Evolutionary conservation across 2,888 invertebrate species (phyloP).

Genomic region (Apamea epomidion): DNA sequence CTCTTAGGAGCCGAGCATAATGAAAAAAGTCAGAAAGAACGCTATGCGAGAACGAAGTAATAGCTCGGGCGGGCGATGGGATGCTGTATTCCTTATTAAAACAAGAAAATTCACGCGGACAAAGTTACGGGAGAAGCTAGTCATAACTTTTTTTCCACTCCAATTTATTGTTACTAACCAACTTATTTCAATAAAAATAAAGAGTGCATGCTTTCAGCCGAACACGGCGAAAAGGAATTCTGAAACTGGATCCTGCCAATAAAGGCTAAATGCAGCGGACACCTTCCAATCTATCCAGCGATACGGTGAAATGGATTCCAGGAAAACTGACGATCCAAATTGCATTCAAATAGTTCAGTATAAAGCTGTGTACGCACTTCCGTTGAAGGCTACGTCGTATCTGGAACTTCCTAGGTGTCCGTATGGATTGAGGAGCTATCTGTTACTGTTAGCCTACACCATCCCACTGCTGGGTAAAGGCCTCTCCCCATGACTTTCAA

Average conservation of each 20-base stretch:
- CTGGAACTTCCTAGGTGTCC: background rate
- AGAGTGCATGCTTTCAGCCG: constrained; percentile 1
- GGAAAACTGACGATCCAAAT: constrained; percentile 36
- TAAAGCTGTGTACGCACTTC: constrained; percentile 3
- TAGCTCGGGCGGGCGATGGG: too few species aligned
- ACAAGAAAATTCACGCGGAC: too few species aligned
- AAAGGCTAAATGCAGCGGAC: constrained; percentile 33
- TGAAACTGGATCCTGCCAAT: constrained; percentile 28
- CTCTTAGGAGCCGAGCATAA: too few species aligned
- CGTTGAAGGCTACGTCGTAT: too few species aligned
- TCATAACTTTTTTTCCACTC: background rate
- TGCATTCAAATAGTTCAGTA: constrained; percentile 23
- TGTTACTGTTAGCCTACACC: too few species aligned
- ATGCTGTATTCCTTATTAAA: too few species aligned
- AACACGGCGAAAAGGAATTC: constrained; percentile 2
- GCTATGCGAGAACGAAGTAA: too few species aligned
- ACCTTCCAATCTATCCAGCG: constrained; percentile 26
- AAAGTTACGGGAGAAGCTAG: too few species aligned
- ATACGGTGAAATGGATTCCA: constrained; percentile 27
- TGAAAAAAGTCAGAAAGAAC: too few species aligned
- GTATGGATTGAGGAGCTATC: background rate
- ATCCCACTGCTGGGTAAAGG: too few species aligned
- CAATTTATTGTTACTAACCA: background rate
- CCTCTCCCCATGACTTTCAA: too few species aligned
- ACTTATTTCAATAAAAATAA: background rate